phyloP scores from a whole-genome alignment of 2,797 vertebrate genomes.

The Halcyon badia region DNA sequence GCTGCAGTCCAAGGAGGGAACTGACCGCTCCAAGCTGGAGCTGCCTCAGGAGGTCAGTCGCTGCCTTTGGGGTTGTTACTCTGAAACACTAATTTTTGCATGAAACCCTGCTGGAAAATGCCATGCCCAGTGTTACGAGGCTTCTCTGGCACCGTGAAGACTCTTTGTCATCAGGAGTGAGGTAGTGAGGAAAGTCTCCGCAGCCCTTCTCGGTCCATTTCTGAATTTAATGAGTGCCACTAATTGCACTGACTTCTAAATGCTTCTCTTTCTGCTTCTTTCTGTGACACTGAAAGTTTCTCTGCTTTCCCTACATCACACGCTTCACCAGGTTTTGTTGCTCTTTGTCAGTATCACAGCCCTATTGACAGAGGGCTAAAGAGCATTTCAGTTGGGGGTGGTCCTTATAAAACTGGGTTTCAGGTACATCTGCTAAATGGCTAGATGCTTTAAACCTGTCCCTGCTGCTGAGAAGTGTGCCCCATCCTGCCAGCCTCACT shows the following conservation, averaged over 20 bases:
- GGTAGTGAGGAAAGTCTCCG: neutral
- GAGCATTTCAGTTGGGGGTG: neutral
- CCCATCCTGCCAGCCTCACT: neutral
- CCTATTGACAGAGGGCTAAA: neutral
- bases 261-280: neutral
- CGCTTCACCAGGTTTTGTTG: neutral
- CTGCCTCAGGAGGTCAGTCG: slow-evolving; percentile 94
- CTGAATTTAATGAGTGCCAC: neutral
- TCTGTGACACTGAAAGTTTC: neutral
- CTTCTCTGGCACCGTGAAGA: neutral
- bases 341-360: neutral
- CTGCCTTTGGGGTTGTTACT: accelerated
- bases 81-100: neutral
- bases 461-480: accelerated
- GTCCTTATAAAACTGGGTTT: neutral
- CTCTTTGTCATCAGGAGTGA: neutral
- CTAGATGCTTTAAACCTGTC: neutral
- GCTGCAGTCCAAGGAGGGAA: slow-evolving; percentile 92
- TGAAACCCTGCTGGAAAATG: neutral
- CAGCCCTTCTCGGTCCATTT: neutral
- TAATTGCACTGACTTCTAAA: neutral
- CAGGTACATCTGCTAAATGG: neutral
- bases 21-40: slow-evolving; percentile 93
- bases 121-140: neutral
- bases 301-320: neutral